Evolutionary conservation across 2,888 invertebrate genomes (phyloP), one percentile per base, ranked within the genome.

Genomic region (Tetheella fluctuosa): DNA sequence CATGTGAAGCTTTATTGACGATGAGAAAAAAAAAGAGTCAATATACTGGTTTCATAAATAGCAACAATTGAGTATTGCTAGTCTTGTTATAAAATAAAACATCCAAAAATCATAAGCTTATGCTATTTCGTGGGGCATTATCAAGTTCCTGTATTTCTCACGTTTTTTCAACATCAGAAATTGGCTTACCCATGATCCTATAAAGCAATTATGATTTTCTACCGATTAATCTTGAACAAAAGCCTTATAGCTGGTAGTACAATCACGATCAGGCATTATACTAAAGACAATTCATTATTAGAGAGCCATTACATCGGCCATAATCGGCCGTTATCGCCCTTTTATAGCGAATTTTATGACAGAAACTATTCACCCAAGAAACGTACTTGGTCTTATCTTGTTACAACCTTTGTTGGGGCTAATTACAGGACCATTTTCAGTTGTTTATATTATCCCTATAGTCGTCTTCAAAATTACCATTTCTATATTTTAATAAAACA

Each of bases 241-340:
- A 79, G 79, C 78, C 69, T 78, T 68, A 74, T 74, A 73, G 73
- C 74, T 76, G 67, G 71, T 75, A 79, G 73, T 79, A 81, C 80
- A 86, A 89, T 88, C 86, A 86, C 85, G 88, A 86, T 84, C 79
- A 70, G 76, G 79, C 85, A 87, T 90, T 91, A 90, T 87, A 88
- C 91, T 90, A 89, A 90, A 92, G 91, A 93, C 92, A 89, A 93
- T 93, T 93, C 91, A 91, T 93, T 93, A 93, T 93, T 92, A 91
- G 87, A 88, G 88, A 83, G 86, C 90, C 86, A 88, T 93, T 92
- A 86, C 80, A 81, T 74, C 76, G 81, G 83, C 86, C 83, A 86
- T 93, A 93, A 93, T 92, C 90, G 91, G 77, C 86, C 83, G 89
- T 93, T 93, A 93, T 90, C 92, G 91, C 91, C 90, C 91, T 93